Percentiles rank a stretch among this genome's conserved stretches.
These are phyloP conservation scores for Loriculus beryllinus DNA, from an alignment of 2,797 vertebrate genomes.

Conservation along the genomic window DNA sequence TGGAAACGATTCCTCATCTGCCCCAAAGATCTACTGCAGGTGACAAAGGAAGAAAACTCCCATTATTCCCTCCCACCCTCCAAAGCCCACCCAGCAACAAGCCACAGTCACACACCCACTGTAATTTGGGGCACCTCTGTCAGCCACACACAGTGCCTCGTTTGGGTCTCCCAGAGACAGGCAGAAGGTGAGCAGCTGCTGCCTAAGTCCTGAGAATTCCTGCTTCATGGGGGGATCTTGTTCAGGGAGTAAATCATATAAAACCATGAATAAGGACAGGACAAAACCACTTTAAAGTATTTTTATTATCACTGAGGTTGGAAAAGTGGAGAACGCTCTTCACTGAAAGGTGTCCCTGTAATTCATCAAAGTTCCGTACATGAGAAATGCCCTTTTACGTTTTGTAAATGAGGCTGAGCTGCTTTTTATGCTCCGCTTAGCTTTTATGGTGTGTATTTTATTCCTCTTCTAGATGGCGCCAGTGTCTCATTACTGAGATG, in stretches of 20 bases:
- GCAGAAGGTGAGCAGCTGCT: not conserved
- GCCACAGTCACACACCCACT: not conserved
- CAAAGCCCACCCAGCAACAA: not conserved
- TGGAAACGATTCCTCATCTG: not conserved
- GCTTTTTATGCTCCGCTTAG: not conserved
- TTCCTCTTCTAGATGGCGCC: constrained; percentile 63
- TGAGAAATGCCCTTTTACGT: not conserved
- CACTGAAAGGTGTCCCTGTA: not conserved
- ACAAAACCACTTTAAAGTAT: not conserved
- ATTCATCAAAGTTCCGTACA: not conserved
- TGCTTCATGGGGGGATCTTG: not conserved
- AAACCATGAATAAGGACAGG: not conserved
- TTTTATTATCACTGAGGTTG: not conserved
- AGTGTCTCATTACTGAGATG: not conserved
- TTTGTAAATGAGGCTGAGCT: not conserved
- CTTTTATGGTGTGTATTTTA: not conserved
- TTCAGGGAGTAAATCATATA: not conserved
- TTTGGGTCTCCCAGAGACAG: not conserved
- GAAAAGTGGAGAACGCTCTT: not conserved
- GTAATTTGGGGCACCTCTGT: not conserved
- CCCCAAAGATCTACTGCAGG: not conserved
- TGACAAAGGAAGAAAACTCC: not conserved
- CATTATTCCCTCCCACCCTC: not conserved
- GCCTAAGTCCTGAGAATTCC: not conserved
- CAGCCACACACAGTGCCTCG: fast-evolving